A percentile compares a stretch with the other conserved stretches of the same genome.
Evolutionary conservation across 2,113 vertebrate species (phyloP).

Genomic region (Ictidomys tridecemlineatus): DNA sequence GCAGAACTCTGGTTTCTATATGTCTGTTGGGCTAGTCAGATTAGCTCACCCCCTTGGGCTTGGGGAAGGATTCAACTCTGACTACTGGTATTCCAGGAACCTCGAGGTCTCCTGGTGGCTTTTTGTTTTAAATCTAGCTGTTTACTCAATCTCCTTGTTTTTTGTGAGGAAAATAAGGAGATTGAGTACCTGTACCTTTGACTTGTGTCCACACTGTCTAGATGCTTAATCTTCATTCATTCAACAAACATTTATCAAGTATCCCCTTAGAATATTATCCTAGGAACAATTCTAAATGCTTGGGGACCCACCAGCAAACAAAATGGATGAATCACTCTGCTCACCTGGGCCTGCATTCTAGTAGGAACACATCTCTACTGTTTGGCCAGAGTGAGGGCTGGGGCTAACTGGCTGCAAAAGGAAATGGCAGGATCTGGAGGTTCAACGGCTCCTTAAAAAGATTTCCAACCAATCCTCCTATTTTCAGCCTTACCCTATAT

Average conservation of each 20-base stretch:
- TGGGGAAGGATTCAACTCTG: not conserved
- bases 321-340: not conserved
- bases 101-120: not conserved
- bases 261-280: not conserved
- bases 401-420: not conserved
- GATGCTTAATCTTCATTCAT: not conserved
- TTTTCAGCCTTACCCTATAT: not conserved
- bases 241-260: not conserved
- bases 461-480: not conserved
- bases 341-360: not conserved
- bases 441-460: not conserved
- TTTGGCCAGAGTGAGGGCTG: not conserved
- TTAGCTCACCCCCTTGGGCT: not conserved
- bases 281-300: not conserved
- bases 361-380: not conserved
- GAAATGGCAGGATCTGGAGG: not conserved
- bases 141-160: not conserved
- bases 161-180: no score
- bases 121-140: constrained; percentile 25
- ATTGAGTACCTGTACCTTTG: not conserved
- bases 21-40: not conserved
- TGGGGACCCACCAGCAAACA: not conserved
- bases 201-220: not conserved
- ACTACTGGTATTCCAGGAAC: not conserved
- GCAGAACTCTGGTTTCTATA: not conserved